Conservation (phyloP, 1,140 invertebrate species). For the Drosophila eugracilis region DNA sequence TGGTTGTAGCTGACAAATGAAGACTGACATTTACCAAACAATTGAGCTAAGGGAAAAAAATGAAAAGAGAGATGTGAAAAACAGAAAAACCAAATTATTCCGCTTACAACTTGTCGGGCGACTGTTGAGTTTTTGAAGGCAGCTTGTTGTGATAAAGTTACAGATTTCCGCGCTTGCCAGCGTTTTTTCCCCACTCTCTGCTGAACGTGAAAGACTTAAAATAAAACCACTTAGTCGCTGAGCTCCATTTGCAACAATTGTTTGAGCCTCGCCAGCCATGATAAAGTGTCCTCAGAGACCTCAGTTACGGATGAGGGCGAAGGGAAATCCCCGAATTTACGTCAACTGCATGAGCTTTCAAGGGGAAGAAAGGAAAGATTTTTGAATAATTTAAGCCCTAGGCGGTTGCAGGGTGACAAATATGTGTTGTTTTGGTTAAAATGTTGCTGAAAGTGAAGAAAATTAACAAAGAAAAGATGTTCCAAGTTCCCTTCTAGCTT, state of each 20-base stretch:
- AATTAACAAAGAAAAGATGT: no score
- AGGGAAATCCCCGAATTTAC: constrained; percentile 6
- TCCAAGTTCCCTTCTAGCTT: no score
- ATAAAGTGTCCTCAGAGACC: constrained; percentile 64
- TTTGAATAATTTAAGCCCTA: constrained; percentile 37
- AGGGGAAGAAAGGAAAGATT: background rate
- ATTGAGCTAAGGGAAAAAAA: constrained; percentile 36
- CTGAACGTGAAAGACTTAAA: constrained; percentile 80
- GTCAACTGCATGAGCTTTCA: constrained; percentile 22
- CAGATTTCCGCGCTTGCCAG: constrained; percentile 19
- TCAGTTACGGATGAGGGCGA: constrained; percentile 5
- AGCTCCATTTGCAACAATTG: constrained; percentile 71
- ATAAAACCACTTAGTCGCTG: constrained; percentile 82
- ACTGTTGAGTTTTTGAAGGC: constrained; percentile 80
- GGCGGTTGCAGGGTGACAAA: constrained; percentile 17
- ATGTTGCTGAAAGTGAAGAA: no score
- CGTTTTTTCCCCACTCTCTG: constrained; percentile 16
- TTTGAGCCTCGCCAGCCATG: constrained; percentile 59
- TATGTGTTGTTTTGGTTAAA: no score
- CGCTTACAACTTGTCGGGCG: constrained; percentile 73
- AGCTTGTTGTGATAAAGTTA: constrained; percentile 77
- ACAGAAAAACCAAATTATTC: constrained; percentile 64
- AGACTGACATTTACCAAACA: constrained; percentile 84
- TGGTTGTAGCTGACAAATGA: constrained; percentile 78
- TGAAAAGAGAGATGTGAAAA: constrained; percentile 38